Base-by-base conservation (phyloP, 1,140 invertebrate genomes). In the Anastrepha ludens region DNA sequence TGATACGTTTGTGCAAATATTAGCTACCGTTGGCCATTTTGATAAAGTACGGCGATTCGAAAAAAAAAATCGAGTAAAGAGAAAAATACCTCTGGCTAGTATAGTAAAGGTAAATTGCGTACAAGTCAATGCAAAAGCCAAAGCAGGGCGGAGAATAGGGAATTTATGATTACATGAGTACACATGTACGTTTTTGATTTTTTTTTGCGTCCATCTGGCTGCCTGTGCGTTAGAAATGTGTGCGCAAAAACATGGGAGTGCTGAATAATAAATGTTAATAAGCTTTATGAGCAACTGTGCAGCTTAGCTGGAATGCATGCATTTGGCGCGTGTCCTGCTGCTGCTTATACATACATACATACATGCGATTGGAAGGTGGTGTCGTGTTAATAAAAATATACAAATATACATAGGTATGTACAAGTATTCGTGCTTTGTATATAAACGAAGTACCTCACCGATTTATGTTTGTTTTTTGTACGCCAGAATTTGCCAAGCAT, bases 231-330 rank as follows among this genome's bases (percentile, higher is more conserved):
- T 29, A 29, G 29, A 29, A 29, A 55, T 58, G 74, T 47, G 11
- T 87, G 39, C 67, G 64, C 41, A 55, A 0, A 39, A 58, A 20
- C 41, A 13, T 86, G 86, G 44, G 59, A 89, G 87, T 88, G 87
- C 89, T 91, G 91, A 89, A 91, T 91, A 91, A 91, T 91, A 91
- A 91, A 91, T 91, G 91, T 90, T 91, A 89, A 91, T 90, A 91
- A 91, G 89, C 88, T 91, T 91, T 91, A 91, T 90, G 91, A 90
- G 44, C 39, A 70, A 39, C 15, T 58, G 55, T 81, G 74, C 74
- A 55, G 44, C 47, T 29, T 81, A 47, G 8, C 47, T 29, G 47
- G 41, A 7, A 7, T 81, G 44, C n/a, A 41, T 60, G 50, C 15
- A 86, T 41, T 60, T 60, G 55, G 59, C 59, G 85, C 58, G 85